Percentiles rank a stretch among this genome's conserved stretches.
These are phyloP conservation scores for Sphaerophoria taeniata DNA, from an alignment of 2,888 invertebrate genomes.

Conservation along the genomic window DNA sequence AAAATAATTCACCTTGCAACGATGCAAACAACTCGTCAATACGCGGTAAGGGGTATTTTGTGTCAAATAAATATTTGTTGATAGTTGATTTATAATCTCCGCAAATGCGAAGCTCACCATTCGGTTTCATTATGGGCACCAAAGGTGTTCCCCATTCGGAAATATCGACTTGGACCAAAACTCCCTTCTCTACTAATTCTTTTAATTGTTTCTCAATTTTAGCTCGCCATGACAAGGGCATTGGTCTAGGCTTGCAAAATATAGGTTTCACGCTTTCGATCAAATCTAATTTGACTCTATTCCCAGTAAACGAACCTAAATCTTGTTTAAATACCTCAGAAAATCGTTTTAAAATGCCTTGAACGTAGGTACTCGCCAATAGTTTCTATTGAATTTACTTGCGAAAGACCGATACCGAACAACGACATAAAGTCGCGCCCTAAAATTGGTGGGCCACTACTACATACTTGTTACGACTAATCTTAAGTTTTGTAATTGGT, in stretches of 20 bases:
- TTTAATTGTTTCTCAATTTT: conserved; percentile 10
- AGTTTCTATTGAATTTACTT: conserved; percentile 18
- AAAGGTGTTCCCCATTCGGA: conserved; percentile 16
- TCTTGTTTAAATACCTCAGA: not conserved
- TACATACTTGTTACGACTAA: conserved; percentile 16
- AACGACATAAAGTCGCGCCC: conserved; percentile 26
- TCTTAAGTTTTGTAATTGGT: conserved; percentile 22
- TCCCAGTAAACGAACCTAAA: conserved; percentile 3
- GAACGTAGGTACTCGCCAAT: not conserved
- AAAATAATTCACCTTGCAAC: conserved; percentile 29
- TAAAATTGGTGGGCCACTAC: conserved; percentile 1
- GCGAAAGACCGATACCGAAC: conserved; percentile 36
- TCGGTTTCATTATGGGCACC: no score
- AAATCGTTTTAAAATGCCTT: not conserved
- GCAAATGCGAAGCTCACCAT: conserved; percentile 17
- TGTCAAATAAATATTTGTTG: conserved; percentile 7
- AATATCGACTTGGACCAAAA: conserved; percentile 10
- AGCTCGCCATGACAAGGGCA: conserved; percentile 5
- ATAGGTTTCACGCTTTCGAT: conserved; percentile 6
- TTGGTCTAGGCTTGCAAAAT: conserved; percentile 13
- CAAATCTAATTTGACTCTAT: not conserved
- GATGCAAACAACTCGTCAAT: conserved; percentile 29
- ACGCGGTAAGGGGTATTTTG: conserved; percentile 19
- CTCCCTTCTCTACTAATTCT: conserved; percentile 1
- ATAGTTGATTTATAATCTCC: conserved; percentile 17